A percentile compares a stretch with the other conserved stretches of the same genome.
These are phyloP conservation scores for Tupaia tana DNA, from an alignment of 2,113 vertebrate species.

Conservation along the genomic window DNA sequence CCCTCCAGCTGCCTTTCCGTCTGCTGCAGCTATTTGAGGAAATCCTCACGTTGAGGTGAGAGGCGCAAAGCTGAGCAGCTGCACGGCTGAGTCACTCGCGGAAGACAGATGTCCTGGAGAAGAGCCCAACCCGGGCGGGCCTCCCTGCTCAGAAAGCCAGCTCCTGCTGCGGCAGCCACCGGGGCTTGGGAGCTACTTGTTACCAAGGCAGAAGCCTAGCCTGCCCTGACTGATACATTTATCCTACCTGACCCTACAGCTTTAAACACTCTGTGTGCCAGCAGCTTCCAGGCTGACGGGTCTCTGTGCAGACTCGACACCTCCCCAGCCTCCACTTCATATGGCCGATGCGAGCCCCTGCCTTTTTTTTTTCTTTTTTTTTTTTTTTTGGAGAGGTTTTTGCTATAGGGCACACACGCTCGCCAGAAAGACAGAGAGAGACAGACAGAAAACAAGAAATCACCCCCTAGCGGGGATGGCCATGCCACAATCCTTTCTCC, in stretches of 20 bases:
- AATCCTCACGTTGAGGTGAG: not conserved
- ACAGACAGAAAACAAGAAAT: too few species aligned
- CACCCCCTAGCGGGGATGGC: too few species aligned
- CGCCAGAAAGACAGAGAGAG: too few species aligned
- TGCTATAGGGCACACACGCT: too few species aligned
- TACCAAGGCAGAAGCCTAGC: not conserved
- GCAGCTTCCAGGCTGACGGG: too few species aligned
- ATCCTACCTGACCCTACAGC: not conserved
- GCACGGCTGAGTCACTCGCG: slow-evolving; percentile 26
- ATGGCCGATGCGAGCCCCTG: too few species aligned
- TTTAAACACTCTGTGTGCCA: not conserved
- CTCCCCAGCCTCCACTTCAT: too few species aligned
- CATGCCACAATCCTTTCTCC: too few species aligned
- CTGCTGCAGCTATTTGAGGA: slow-evolving; percentile 14
- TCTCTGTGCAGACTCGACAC: too few species aligned
- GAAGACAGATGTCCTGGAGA: slow-evolving; percentile 43
- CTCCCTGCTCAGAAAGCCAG: slow-evolving; percentile 33
- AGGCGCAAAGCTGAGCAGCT: not conserved
- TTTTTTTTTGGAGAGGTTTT: too few species aligned
- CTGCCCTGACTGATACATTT: not conserved
- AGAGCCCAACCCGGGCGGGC: not conserved
- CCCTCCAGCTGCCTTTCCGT: slow-evolving; percentile 39
- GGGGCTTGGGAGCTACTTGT: not conserved
- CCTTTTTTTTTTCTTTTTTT: too few species aligned
- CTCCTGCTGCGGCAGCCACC: not conserved